phyloP scores from a whole-genome alignment of 2,888 invertebrate species.

The Emmelina monodactyla region DNA sequence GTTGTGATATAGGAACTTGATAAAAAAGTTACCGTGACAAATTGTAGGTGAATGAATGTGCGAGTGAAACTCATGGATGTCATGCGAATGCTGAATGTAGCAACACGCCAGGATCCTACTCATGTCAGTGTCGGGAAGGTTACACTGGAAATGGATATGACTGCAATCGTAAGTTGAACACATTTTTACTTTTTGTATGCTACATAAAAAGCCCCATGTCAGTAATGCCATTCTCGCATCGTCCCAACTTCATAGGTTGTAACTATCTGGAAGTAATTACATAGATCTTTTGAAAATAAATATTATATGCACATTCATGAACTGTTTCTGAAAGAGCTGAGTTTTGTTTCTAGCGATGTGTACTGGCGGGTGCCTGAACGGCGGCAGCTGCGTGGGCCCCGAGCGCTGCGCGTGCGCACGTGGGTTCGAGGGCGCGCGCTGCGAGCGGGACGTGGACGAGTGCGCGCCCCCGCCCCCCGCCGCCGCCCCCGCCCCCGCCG shows the following conservation, averaged over 20 bases:
- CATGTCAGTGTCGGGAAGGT: slow-evolving; percentile 71
- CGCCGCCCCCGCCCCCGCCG: slow-evolving; percentile 63
- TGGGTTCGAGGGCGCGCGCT: slow-evolving; percentile 83
- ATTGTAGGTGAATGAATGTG: slow-evolving; percentile 75
- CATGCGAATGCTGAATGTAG: slow-evolving; percentile 79
- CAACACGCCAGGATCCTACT: slow-evolving; percentile 84
- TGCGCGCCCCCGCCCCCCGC: slow-evolving; percentile 66
- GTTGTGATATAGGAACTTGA: not conserved
- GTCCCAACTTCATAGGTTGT: too few relatives aligned
- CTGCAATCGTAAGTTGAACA: slow-evolving; percentile 75
- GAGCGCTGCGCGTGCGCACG: slow-evolving; percentile 80
- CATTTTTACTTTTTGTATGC: too few relatives aligned
- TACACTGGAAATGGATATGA: slow-evolving; percentile 80
- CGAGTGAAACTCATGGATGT: slow-evolving; percentile 74
- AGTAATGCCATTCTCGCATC: too few relatives aligned
- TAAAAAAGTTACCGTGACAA: not conserved
- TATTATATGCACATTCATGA: too few relatives aligned
- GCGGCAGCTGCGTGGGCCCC: slow-evolving; percentile 80
- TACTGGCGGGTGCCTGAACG: slow-evolving; percentile 81
- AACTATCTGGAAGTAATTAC: too few relatives aligned
- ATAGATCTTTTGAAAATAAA: too few relatives aligned
- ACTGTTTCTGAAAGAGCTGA: too few relatives aligned
- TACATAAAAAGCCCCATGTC: too few relatives aligned
- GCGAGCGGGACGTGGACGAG: slow-evolving; percentile 89
- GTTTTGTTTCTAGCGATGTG: slow-evolving; percentile 75